These are phyloP conservation scores for Linurgus olivaceus DNA, from an alignment of 2,797 vertebrate genomes.

Conservation along the genomic window DNA sequence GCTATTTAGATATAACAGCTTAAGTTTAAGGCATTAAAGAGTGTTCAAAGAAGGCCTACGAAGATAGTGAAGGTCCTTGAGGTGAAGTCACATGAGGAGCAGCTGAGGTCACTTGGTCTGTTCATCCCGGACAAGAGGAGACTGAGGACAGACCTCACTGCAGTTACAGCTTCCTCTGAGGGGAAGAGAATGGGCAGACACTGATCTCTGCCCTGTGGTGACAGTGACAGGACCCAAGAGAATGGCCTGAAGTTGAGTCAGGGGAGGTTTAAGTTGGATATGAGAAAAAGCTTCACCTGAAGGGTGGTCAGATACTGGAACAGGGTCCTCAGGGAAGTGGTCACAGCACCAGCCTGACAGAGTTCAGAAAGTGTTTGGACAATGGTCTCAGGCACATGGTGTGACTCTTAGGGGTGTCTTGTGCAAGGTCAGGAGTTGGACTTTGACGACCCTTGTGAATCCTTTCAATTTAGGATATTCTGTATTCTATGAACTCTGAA, in stretches of 20 bases:
- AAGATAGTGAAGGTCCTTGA: background rate
- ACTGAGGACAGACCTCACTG: background rate
- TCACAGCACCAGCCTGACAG: background rate
- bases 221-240: background rate
- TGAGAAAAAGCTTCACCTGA: background rate
- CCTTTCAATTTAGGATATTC: background rate
- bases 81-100: accelerated
- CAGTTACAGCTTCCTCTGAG: background rate
- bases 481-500: background rate
- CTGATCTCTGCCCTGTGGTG: background rate
- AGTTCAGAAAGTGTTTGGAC: accelerated
- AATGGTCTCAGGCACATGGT: accelerated
- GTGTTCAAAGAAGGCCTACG: background rate
- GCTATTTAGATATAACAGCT: background rate
- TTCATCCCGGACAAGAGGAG: background rate
- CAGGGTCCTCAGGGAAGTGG: background rate
- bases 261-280: background rate
- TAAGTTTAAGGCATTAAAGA: background rate
- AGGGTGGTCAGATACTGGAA: background rate
- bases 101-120: background rate
- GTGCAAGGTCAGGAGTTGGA: background rate
- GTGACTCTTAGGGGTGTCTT: background rate
- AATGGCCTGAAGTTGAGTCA: background rate
- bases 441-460: background rate
- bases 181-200: accelerated